These are phyloP conservation scores for Octopus bimaculoides DNA, from an alignment of 1,140 invertebrate genomes.

Conservation along the genomic window DNA sequence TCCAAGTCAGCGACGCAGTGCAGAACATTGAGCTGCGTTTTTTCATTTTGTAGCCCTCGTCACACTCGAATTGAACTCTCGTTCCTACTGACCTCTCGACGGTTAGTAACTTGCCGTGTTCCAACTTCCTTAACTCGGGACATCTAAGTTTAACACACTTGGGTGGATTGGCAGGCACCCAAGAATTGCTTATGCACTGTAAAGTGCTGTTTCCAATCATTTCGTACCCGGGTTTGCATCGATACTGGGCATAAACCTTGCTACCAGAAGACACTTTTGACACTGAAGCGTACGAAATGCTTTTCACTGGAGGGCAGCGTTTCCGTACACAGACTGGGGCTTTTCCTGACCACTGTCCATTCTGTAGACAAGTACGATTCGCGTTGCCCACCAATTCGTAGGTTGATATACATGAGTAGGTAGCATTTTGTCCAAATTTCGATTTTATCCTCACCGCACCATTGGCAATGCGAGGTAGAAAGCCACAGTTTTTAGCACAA, in stretches of 20 bases:
- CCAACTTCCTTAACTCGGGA: slow-evolving; percentile 8
- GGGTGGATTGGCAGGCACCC: slow-evolving; percentile 19
- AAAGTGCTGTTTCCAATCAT: slow-evolving; percentile 14
- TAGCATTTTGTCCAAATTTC: slow-evolving; percentile 13
- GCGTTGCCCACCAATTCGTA: slow-evolving; percentile 42
- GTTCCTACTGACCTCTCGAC: neutral
- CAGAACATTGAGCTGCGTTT: slow-evolving; percentile 20
- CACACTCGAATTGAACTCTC: slow-evolving; percentile 13
- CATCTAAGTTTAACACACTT: slow-evolving; percentile 25
- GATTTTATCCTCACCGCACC: slow-evolving; percentile 76
- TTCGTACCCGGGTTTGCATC: slow-evolving; percentile 19
- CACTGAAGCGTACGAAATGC: slow-evolving; percentile 5
- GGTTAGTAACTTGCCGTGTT: slow-evolving; percentile 21
- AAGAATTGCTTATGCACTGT: slow-evolving; percentile 13
- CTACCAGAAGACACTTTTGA: too few species aligned
- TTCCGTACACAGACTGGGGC: slow-evolving; percentile 57
- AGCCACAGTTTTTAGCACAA: slow-evolving; percentile 61
- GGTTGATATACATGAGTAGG: slow-evolving; percentile 41
- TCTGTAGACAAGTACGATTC: slow-evolving; percentile 39
- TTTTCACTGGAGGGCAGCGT: slow-evolving; percentile 13
- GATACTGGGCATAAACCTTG: neutral
- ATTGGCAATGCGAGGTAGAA: slow-evolving; percentile 73
- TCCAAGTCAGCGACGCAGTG: slow-evolving; percentile 22
- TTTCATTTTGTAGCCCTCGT: slow-evolving; percentile 25
- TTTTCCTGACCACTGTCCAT: slow-evolving; percentile 57